Percentiles rank a stretch among this genome's conserved stretches.
Conservation (phyloP, 2,113 vertebrate species). For the Apeltes quadracus region DNA sequence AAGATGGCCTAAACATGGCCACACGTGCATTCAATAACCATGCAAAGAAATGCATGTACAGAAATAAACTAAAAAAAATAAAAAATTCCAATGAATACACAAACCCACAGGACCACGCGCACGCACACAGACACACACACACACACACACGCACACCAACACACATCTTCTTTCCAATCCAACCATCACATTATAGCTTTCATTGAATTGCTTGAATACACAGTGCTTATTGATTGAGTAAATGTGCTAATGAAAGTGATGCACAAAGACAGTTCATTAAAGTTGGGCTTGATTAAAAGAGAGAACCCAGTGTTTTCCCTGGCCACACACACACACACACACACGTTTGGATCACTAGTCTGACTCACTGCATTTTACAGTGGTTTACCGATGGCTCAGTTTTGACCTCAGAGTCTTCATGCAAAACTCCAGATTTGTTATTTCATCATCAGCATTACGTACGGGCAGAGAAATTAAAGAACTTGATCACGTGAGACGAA, state of each 20-base stretch:
- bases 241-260: constrained; percentile 82
- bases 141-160: constrained; percentile 32
- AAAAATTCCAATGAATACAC: background rate
- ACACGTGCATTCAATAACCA: background rate
- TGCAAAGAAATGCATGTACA: background rate
- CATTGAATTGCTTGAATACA: constrained; percentile 77
- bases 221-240: constrained; percentile 81
- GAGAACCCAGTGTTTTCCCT: constrained; percentile 28
- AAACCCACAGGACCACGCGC: background rate
- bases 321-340: constrained; percentile 12
- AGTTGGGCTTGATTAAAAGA: constrained; percentile 80
- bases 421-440: constrained; percentile 54
- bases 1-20: background rate
- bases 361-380: constrained; percentile 32
- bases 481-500: background rate
- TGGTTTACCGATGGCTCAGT: background rate
- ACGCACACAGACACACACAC: background rate
- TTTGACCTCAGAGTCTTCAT: constrained; percentile 33
- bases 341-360: constrained; percentile 18
- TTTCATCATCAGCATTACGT: constrained; percentile 14
- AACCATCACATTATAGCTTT: constrained; percentile 64
- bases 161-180: constrained; percentile 40
- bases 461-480: constrained; percentile 5
- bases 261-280: constrained; percentile 82
- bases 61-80: background rate